Evolutionary conservation across 2,888 invertebrate genomes (phyloP).

Genomic region (Agrochola lota): DNA sequence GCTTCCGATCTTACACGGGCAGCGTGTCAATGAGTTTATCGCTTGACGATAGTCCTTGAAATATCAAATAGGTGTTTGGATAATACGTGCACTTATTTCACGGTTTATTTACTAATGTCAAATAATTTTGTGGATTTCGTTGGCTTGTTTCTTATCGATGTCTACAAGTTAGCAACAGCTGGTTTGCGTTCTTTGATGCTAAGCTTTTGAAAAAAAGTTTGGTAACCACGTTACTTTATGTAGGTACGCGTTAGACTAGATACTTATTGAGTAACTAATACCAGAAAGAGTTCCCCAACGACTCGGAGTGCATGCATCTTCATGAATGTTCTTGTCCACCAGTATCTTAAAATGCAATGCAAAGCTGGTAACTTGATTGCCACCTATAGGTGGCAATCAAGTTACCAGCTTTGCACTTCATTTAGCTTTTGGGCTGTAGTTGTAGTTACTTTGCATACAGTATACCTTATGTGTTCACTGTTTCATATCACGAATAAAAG

Average conservation of each 20-base stretch:
- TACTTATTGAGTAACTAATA: background rate
- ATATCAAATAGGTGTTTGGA: conserved; percentile 69
- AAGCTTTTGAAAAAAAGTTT: background rate
- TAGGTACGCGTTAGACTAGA: background rate
- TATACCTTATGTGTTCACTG: background rate
- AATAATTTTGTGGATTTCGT: conserved; percentile 21
- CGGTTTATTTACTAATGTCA: conserved; percentile 31
- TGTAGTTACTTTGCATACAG: background rate
- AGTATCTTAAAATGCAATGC: background rate
- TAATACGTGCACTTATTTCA: conserved; percentile 71
- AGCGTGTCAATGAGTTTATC: conserved; percentile 75
- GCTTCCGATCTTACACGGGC: conserved; percentile 68
- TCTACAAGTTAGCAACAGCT: conserved; percentile 9
- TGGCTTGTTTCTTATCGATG: background rate
- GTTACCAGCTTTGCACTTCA: background rate
- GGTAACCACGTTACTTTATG: background rate
- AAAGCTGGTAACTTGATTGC: too few species aligned
- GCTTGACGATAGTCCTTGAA: conserved; percentile 71
- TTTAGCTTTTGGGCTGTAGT: background rate
- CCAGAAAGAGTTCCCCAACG: background rate
- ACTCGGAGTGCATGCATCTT: background rate
- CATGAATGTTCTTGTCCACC: background rate
- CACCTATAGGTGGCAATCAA: background rate
- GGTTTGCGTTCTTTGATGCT: background rate
- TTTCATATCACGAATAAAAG: background rate